These are phyloP conservation scores for Coregonus ussuriensis DNA, from an alignment of 2,797 vertebrate species.

Conservation along the genomic window DNA sequence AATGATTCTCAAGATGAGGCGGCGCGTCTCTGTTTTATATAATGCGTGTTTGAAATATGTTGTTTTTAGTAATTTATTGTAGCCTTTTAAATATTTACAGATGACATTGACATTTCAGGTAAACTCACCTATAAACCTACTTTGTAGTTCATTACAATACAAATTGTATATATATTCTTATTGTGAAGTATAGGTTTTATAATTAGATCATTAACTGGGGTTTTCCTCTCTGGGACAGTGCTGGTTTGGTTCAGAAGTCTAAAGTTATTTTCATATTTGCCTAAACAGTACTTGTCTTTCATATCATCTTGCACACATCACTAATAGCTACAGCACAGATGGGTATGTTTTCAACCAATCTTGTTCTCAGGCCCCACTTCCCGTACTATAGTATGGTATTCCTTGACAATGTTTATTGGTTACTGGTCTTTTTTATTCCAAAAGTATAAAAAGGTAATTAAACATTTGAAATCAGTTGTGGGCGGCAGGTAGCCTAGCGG, in stretches of 20 bases:
- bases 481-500: no score
- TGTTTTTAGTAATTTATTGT: conserved; percentile 65
- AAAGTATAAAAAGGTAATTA: conserved; percentile 3
- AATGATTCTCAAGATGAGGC: neutral
- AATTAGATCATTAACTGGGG: neutral
- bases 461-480: no score
- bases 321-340: neutral
- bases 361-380: neutral
- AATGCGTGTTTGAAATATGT: conserved; percentile 28
- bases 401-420: neutral
- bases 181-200: neutral
- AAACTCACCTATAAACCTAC: conserved; percentile 6
- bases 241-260: neutral
- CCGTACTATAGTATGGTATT: neutral
- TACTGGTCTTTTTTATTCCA: neutral
- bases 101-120: conserved; percentile 13
- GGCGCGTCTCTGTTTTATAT: conserved; percentile 23
- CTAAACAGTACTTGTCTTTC: neutral
- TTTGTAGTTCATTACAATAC: conserved; percentile 22
- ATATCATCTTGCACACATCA: no score
- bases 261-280: neutral
- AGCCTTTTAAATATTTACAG: conserved; percentile 30
- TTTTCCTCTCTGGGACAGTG: neutral
- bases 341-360: neutral
- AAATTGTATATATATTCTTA: conserved; percentile 1